Evolutionary conservation across 1,140 invertebrate species (phyloP).

Genomic region (Papilio glaucus): DNA sequence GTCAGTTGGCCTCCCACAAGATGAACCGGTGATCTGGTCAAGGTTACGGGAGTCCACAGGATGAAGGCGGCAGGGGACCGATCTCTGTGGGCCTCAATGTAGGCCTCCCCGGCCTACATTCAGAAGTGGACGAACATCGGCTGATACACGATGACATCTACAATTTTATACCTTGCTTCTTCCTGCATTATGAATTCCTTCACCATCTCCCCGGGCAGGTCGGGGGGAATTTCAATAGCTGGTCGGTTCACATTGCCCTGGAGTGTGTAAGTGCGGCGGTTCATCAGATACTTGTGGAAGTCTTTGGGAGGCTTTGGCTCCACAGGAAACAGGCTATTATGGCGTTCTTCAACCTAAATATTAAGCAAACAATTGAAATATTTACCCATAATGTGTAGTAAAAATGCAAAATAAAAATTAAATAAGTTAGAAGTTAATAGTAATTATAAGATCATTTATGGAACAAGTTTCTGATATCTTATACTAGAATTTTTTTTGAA

Average conservation of each 20-base stretch:
- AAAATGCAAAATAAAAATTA: neutral
- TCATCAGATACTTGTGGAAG: constrained; percentile 98
- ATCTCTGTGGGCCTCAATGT: too few relatives aligned
- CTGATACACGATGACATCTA: too few relatives aligned
- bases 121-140: too few relatives aligned
- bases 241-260: constrained; percentile 92
- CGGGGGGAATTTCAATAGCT: constrained; percentile 89
- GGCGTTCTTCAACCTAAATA: constrained; percentile 90
- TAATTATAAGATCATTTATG: too few relatives aligned
- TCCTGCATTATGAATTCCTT: constrained; percentile 95
- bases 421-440: too few relatives aligned
- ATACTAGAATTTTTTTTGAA: too few relatives aligned
- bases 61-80: too few relatives aligned
- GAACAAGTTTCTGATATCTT: too few relatives aligned
- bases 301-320: constrained; percentile 97
- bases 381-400: neutral
- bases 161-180: constrained; percentile 94
- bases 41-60: too few relatives aligned
- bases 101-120: too few relatives aligned
- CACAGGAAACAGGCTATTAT: constrained; percentile 92
- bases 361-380: neutral
- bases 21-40: too few relatives aligned
- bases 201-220: constrained; percentile 88
- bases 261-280: constrained; percentile 95
- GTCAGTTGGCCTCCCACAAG: too few relatives aligned